These are phyloP conservation scores for Craterocephalus amniculus DNA, from an alignment of 2,797 vertebrate genomes.

Conservation along the genomic window DNA sequence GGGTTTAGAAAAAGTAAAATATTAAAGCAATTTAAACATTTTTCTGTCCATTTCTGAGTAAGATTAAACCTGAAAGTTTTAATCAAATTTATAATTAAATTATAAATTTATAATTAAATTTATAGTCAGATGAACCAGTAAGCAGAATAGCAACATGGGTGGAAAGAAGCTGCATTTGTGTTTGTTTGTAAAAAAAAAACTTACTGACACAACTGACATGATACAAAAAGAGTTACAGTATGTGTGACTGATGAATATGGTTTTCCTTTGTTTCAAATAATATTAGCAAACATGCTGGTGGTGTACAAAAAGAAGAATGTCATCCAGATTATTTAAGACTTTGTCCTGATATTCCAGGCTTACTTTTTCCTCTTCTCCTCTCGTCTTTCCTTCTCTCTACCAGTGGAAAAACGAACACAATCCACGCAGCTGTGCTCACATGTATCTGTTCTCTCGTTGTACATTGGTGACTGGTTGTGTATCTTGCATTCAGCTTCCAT, in stretches of 20 bases:
- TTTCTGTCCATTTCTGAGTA: background rate
- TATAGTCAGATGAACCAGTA: rapidly evolving
- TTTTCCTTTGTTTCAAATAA: background rate
- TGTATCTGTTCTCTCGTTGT: conserved; percentile 10
- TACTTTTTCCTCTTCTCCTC: background rate
- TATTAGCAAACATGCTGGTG: background rate
- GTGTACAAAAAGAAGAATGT: background rate
- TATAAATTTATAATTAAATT: no score
- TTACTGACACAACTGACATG: background rate
- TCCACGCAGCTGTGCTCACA: conserved; percentile 12
- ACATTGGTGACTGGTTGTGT: conserved; percentile 8
- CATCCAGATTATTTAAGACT: conserved; percentile 2
- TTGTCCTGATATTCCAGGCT: background rate
- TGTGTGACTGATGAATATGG: background rate
- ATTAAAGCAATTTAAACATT: background rate
- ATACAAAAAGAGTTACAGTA: background rate
- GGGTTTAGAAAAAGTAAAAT: background rate
- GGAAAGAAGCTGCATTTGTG: background rate
- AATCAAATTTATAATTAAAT: no score
- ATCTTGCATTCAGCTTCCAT: conserved; percentile 23
- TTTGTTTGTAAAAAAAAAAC: background rate
- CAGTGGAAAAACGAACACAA: conserved; percentile 11
- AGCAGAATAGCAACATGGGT: background rate
- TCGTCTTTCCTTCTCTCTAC: background rate
- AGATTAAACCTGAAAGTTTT: background rate